Base-by-base conservation (phyloP, 2,888 invertebrate genomes). In the Neoascia interrupta region DNA sequence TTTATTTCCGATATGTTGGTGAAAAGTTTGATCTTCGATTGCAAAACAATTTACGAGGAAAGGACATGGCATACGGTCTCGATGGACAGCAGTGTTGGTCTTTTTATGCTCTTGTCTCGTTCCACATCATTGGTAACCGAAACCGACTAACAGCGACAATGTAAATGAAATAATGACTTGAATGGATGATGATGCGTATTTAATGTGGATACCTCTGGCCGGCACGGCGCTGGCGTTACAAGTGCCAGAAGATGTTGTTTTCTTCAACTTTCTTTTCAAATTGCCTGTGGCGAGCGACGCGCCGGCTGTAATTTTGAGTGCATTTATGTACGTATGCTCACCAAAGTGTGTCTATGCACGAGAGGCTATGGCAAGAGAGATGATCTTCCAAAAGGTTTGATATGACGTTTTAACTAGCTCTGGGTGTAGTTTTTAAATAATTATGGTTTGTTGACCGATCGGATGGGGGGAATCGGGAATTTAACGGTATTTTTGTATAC, bases 111-210 rank as follows among this genome's bases (percentile, higher is more conserved):
- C 31, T 8, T 31, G 28, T 5, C 18, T 34, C 26, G 56, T 56
- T 72, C 56, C 47, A 49, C 63, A 54, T 72, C 63, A 72, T 63
- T 15, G 37, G 28, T 53, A 19, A 47, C 54, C 26, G 11, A 5
- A 41, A 28, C 31, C 26, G 15, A n/a, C 5, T 28, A 26, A 49
- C 39, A 45, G 26, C 26, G 15, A 15, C 13, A 39, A 37, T 21
- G 21, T 43, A 31, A 11, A 21, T 45, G 36, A 10, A 21, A 16
- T 19, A 64, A 63, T 45, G 69, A 75, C 43, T 61, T 60, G 23
- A 69, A 69, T 56, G 63, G 69, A 69, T 69, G 69, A 53, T 75
- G 75, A 75, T 75, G 63, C 37, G 23, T 69, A 56, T 69, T 75
- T 75, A 69, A 75, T 75, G 63, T 58, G 28, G 69, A 56, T 13